Conservation (phyloP, 92 coral and sea anemone species). For the Palythoa grandiflora region DNA sequence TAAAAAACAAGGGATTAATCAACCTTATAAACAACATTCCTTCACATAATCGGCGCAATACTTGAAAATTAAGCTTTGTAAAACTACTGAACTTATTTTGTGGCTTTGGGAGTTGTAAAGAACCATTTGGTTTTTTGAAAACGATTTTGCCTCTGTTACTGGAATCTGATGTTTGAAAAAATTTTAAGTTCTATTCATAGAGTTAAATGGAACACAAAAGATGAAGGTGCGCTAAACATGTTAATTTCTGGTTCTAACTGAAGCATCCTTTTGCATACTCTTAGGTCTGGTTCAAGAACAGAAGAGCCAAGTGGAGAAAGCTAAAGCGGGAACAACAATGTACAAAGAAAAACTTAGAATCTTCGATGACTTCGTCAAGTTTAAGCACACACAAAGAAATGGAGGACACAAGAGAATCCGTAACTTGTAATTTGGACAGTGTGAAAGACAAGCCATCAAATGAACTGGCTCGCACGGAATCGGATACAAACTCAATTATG, state of each 20-base stretch:
- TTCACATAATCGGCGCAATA: conserved; percentile 7
- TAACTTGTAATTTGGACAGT: conserved; percentile 19
- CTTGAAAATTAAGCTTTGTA: background rate
- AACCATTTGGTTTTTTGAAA: background rate
- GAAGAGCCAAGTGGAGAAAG: conserved; percentile 99
- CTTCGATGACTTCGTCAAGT: conserved; percentile 11
- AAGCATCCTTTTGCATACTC: background rate
- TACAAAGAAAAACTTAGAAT: conserved; percentile 65
- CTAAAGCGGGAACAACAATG: conserved; percentile 86
- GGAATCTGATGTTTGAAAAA: background rate
- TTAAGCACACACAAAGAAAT: conserved; percentile 5
- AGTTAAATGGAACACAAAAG: background rate
- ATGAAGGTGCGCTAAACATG: background rate
- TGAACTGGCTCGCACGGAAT: conserved; percentile 21
- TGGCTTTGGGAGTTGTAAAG: background rate
- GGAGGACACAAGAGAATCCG: conserved; percentile 35
- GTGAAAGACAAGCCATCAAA: conserved; percentile 15
- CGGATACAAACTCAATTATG: background rate
- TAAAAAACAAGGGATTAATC: background rate
- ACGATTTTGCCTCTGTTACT: background rate
- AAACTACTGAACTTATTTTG: background rate
- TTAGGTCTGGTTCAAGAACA: conserved; percentile 98
- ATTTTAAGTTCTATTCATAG: background rate
- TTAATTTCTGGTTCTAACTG: background rate
- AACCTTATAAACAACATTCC: conserved; percentile 1